These are phyloP conservation scores for Platycheirus albimanus DNA, from an alignment of 2,888 invertebrate genomes.

Conservation along the genomic window DNA sequence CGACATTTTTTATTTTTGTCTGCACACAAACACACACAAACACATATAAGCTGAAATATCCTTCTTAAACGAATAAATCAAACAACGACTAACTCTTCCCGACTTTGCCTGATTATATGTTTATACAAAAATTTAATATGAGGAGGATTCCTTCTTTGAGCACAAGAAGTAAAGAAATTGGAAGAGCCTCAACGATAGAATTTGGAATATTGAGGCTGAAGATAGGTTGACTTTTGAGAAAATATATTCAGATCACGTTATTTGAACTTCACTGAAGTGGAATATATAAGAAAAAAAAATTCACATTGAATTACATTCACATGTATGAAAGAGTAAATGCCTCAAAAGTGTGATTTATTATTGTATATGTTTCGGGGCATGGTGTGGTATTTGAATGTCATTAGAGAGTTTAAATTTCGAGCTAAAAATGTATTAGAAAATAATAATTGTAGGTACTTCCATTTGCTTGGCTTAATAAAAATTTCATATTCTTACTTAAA, in stretches of 20 bases:
- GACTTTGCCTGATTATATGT: conserved; percentile 12
- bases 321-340: conserved; percentile 23
- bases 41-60: conserved; percentile 7
- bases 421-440: too few species aligned
- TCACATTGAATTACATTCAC: too few species aligned
- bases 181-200: conserved; percentile 24
- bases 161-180: conserved; percentile 18
- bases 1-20: conserved; percentile 1
- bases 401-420: conserved; percentile 8
- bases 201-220: conserved; percentile 2
- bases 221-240: neutral
- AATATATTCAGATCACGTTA: conserved; percentile 32
- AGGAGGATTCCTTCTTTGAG: neutral
- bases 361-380: neutral
- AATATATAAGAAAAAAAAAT: conserved; percentile 10
- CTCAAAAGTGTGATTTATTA: conserved; percentile 34
- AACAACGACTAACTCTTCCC: neutral
- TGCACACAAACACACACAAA: too few species aligned
- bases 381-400: neutral
- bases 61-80: conserved; percentile 22
- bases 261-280: conserved; percentile 26
- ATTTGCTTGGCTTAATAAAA: too few species aligned
- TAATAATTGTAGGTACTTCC: too few species aligned
- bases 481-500: too few species aligned
- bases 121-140: neutral